phyloP scores from a whole-genome alignment of 2,888 invertebrate genomes.

The Tinea trinotella region DNA sequence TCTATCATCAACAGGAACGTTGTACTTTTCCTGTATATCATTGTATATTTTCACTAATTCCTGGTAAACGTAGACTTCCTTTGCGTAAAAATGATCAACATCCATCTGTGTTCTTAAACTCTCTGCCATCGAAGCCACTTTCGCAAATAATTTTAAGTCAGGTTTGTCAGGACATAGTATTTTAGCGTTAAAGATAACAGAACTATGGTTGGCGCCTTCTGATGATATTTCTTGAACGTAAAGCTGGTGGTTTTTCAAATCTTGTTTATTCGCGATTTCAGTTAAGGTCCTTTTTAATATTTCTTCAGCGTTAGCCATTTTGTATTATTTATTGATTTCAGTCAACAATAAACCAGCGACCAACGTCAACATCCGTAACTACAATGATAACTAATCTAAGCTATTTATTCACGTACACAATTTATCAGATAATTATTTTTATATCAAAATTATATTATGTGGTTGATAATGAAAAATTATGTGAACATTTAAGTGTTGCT shows the following conservation, averaged over 20 bases:
- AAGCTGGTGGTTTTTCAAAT: neutral
- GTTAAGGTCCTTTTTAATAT: neutral
- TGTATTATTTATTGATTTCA: neutral
- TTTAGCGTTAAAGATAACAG: neutral
- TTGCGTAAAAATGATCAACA: slow-evolving; percentile 2
- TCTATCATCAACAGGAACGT: slow-evolving; percentile 20
- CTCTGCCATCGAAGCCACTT: neutral
- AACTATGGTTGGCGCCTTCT: slow-evolving; percentile 16
- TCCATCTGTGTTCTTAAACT: neutral
- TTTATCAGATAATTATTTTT: neutral
- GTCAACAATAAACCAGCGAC: neutral
- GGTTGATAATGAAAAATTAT: too few species aligned
- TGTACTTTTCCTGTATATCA: slow-evolving; percentile 20
- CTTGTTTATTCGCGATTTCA: slow-evolving; percentile 2
- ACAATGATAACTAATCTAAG: neutral
- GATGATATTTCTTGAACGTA: neutral
- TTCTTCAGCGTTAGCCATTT: slow-evolving; percentile 8
- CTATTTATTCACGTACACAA: neutral
- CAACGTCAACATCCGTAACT: neutral
- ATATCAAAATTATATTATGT: slow-evolving; percentile 8
- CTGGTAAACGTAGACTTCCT: slow-evolving; percentile 6
- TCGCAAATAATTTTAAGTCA: slow-evolving; percentile 14
- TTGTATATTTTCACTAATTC: neutral
- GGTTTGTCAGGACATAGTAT: neutral
- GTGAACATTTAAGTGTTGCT: too few species aligned